Evolutionary conservation across 2,797 vertebrate genomes (phyloP), one percentile per base, ranked within the genome.

Genomic region (Lophura swinhoii): DNA sequence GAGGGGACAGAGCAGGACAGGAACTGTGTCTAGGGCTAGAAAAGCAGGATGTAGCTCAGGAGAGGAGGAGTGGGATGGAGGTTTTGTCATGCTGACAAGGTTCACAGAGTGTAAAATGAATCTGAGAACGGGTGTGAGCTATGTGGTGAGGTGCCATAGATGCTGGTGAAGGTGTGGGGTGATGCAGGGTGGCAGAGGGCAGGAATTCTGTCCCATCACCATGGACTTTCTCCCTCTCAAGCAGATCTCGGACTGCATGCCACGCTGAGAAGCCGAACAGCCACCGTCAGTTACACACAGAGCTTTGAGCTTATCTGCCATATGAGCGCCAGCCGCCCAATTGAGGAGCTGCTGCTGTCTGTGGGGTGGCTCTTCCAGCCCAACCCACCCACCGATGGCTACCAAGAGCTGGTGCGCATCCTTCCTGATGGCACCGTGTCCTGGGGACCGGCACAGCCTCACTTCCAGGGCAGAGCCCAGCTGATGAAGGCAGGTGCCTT

Each of bases 321-420:
- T 10, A 89, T 83, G 14, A 26, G 4, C 0, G 14, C 93, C 8
- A 21, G 0, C 56, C 91, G 84, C 4, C 22, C 43, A 72, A 35
- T 78, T 0, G 58, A 96, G 44, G 12, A 75, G 46, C 60, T 97
- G 14, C 94, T 92, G 0, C 1, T 84, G 0, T 84, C 94, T 0
- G 75, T 97, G 87, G 35, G 4, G 1, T 98, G 98, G 97, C 72
- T 91, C 3, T 98, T 98, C 90, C 96, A 94, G 80, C 94, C 95
- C 41, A 77, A 22, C 3, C 17, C 28, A 3, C 37, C 73, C 5
- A 3, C 10, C 0, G 14, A 3, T 2, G 60, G 10, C 71, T 91
- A 82, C 41, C 90, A 84, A 0, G 43, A 76, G 33, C 84, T 98
- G 35, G 75, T 96, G 41, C 84, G 1, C 37, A 44, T 96, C 74